These are phyloP conservation scores for Sinella curviseta DNA, from an alignment of 1,140 invertebrate species.

Conservation along the genomic window DNA sequence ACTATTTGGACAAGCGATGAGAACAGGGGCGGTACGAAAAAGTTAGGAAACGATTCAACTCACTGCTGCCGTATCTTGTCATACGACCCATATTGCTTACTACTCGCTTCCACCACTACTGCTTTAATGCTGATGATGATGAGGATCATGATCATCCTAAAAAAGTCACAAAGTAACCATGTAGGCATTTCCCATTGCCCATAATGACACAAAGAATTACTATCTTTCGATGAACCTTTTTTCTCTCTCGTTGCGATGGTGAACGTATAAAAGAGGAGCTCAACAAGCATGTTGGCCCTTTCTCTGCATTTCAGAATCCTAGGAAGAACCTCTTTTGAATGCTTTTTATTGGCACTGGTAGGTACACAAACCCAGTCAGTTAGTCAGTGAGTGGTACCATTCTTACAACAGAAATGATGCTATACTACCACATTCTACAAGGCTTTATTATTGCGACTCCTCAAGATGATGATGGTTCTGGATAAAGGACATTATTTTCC, in stretches of 20 bases:
- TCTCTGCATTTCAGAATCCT: too few relatives aligned
- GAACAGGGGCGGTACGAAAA: not conserved
- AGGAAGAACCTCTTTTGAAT: too few relatives aligned
- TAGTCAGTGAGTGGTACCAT: not conserved
- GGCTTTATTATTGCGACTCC: not conserved
- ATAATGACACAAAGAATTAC: conserved; percentile 19
- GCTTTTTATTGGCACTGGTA: not conserved
- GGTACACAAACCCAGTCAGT: not conserved
- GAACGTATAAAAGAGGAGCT: too few relatives aligned
- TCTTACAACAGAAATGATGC: not conserved
- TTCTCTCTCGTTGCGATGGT: too few relatives aligned
- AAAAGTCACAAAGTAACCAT: conserved; percentile 8
- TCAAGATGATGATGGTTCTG: not conserved
- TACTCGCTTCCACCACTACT: not conserved
- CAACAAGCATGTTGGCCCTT: too few relatives aligned
- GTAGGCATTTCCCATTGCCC: not conserved
- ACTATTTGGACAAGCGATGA: conserved; percentile 8
- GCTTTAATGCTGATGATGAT: not conserved
- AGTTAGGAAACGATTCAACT: not conserved
- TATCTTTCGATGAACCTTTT: not conserved
- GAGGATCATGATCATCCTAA: too few relatives aligned
- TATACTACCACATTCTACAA: too few relatives aligned
- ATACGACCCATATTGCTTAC: too few relatives aligned
- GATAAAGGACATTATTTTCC: conserved; percentile 22
- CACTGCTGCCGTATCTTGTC: too few relatives aligned